Percentiles rank a stretch among this genome's conserved stretches.
Evolutionary conservation across 2,888 invertebrate genomes (phyloP).

Genomic region (Mechanitis messenoides): DNA sequence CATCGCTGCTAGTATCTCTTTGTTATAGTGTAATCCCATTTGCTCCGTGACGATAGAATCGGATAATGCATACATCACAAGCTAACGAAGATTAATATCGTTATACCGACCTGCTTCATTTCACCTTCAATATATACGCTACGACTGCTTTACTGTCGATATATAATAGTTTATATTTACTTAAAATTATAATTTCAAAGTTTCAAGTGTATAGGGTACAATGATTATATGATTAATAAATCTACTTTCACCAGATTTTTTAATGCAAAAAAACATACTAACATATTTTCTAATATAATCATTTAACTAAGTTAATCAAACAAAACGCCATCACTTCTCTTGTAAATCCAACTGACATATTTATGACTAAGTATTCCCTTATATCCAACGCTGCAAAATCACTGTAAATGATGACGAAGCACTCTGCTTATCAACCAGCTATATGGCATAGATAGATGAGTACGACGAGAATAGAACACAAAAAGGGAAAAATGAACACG

Average conservation of each 20-base stretch:
- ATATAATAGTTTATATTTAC: too few relatives aligned
- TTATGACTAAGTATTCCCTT: not conserved
- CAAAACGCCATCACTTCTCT: not conserved
- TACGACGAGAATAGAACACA: not conserved
- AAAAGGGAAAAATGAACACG: not conserved
- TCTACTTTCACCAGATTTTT: too few relatives aligned
- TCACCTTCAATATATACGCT: not conserved
- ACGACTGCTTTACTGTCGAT: not conserved
- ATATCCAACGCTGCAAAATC: not conserved
- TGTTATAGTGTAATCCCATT: not conserved
- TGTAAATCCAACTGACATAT: not conserved
- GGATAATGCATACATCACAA: not conserved
- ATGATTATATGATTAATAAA: too few relatives aligned
- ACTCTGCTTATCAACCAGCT: not conserved
- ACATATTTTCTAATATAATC: too few relatives aligned
- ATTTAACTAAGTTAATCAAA: not conserved
- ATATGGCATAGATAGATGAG: not conserved
- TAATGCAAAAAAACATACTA: too few relatives aligned
- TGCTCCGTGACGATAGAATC: not conserved
- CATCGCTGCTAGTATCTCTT: not conserved
- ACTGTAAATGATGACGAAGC: slow-evolving; percentile 3
- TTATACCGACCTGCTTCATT: too few relatives aligned
- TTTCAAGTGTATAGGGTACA: too few relatives aligned
- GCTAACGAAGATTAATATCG: not conserved
- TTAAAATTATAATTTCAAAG: too few relatives aligned